Evolutionary conservation across 2,113 vertebrate species (phyloP), one percentile per base, ranked within the genome.

Genomic region (Lipophrys pholis): DNA sequence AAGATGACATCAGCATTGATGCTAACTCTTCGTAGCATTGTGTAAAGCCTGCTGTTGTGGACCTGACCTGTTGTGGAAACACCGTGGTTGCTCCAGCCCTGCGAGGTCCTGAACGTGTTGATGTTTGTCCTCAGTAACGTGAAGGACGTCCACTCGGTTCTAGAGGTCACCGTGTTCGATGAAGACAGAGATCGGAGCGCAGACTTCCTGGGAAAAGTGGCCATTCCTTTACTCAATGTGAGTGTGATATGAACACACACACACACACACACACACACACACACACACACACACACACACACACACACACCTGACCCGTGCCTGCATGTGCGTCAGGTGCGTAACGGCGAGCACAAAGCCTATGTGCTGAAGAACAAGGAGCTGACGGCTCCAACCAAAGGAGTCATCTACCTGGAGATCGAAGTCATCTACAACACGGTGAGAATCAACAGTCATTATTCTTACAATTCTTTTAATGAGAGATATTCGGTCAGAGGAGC

Each of bases 291-390:
- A 30, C 21, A 30, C 21, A 30, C 21, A 30, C 21, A 30, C 21
- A 30, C 21, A 30, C 21, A 30, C 21, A 30, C 21, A 30, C 21
- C 21, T 30, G 21, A 30, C 21, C 21, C 21, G 21, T 30, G 21
- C 4, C n/a, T n/a, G 16, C 10, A 2, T 36, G 7, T 36, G n/a
- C 49, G 11, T 94, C 94, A 99, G 97, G 94, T 99, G 93, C 94
- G 92, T 93, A 97, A 96, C 93, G 96, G 97, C 58, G 95, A 97
- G 93, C 94, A 95, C 94, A 99, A 95, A 93, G 93, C 94, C 76
- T 98, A 97, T 94, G 84, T 95, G 93, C 91, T 99, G 93, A 99
- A 98, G 93, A 98, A 99, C 90, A 99, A 98, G 92, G 94, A 97
- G 90, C 95, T 99, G 94, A 99, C 96, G 82, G 96, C 94, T 83